Percentiles rank a stretch among this genome's conserved stretches.
Evolutionary conservation across 2,888 invertebrate species (phyloP).

Genomic region (Syrphus vitripennis): DNA sequence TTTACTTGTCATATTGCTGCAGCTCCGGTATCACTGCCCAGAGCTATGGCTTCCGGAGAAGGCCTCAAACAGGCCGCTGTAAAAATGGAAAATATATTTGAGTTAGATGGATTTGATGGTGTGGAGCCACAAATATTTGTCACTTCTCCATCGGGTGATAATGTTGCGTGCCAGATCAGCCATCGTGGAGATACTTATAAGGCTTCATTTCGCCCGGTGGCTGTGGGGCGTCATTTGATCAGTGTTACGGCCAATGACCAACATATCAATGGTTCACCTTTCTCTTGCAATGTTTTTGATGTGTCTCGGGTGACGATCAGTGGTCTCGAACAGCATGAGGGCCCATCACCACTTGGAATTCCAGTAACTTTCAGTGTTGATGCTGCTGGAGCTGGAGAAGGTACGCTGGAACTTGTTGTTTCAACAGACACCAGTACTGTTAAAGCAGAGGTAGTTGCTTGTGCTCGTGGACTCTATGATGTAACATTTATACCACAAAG

Average conservation of each 20-base stretch:
- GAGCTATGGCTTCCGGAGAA: conserved; percentile 82
- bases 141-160: conserved; percentile 92
- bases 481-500: conserved; percentile 96
- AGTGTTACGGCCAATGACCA: conserved; percentile 91
- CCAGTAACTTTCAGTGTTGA: conserved; percentile 96
- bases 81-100: conserved; percentile 83
- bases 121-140: conserved; percentile 88
- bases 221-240: conserved; percentile 93
- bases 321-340: conserved; percentile 84
- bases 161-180: conserved; percentile 87
- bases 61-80: conserved; percentile 80
- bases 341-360: conserved; percentile 85
- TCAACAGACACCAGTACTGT: conserved; percentile 94
- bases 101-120: conserved; percentile 83
- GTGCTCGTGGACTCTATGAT: conserved; percentile 94
- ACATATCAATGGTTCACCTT: conserved; percentile 94
- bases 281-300: conserved; percentile 96
- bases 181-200: conserved; percentile 87
- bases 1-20: conserved; percentile 92
- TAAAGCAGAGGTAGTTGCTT: conserved; percentile 93
- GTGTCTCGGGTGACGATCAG: conserved; percentile 90
- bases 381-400: conserved; percentile 96
- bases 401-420: conserved; percentile 94
- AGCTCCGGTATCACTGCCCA: conserved; percentile 83
- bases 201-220: conserved; percentile 90